Evolutionary conservation across 2,888 invertebrate species (phyloP).

Genomic region (Ditula angustiorana): DNA sequence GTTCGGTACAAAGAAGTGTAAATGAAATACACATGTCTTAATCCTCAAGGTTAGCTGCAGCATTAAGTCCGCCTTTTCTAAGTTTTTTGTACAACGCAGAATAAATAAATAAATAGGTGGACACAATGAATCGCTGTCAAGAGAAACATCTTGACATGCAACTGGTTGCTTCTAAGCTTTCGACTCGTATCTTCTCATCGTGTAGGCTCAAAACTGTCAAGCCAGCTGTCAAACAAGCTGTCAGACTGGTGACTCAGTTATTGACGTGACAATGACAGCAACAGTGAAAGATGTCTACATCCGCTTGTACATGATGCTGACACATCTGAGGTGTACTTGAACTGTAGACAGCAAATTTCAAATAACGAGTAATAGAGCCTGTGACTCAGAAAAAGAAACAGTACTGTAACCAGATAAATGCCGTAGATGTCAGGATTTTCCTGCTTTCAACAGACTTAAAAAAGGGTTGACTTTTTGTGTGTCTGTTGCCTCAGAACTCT

Average conservation of each 20-base stretch:
- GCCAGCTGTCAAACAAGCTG: slow-evolving; percentile 57
- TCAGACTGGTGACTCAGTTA: slow-evolving; percentile 46
- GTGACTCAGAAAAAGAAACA: not conserved
- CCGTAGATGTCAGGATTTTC: no score
- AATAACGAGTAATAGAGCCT: not conserved
- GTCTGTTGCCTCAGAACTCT: no score
- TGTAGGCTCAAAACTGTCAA: slow-evolving; percentile 61
- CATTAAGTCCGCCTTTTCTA: slow-evolving; percentile 38
- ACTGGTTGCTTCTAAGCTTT: slow-evolving; percentile 49
- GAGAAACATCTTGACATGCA: slow-evolving; percentile 37
- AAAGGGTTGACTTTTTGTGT: no score
- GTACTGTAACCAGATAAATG: no score
- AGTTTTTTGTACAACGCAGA: slow-evolving; percentile 22
- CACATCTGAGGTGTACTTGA: slow-evolving; percentile 29
- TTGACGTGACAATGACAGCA: slow-evolving; percentile 57
- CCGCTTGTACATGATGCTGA: slow-evolving; percentile 30
- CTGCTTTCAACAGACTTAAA: no score
- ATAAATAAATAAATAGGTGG: slow-evolving; percentile 30
- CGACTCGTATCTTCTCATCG: slow-evolving; percentile 66
- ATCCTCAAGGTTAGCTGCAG: slow-evolving; percentile 25
- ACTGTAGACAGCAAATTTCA: slow-evolving; percentile 12
- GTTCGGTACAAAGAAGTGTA: no score
- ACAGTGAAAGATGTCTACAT: slow-evolving; percentile 57
- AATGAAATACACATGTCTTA: slow-evolving; percentile 28
- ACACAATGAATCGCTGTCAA: slow-evolving; percentile 29